Evolutionary conservation across 2,797 vertebrate species (phyloP), one percentile per base, ranked within the genome.

Genomic region (Galago senegalensis): DNA sequence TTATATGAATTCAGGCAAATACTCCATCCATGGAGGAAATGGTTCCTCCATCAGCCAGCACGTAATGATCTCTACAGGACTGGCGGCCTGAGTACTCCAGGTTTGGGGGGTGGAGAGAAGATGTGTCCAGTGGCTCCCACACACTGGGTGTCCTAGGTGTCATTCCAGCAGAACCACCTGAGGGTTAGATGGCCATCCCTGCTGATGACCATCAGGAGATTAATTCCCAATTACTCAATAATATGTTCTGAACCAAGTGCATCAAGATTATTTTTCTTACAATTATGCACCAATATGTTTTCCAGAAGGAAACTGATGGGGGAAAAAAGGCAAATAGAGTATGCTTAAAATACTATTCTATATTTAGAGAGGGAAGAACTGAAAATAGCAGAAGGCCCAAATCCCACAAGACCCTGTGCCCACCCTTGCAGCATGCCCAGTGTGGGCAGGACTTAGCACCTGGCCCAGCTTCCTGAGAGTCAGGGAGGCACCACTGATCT

Each of bases 251-350:
- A 49, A 76, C 72, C 60, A 79, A 70, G n/a, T 70, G 56, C 86
- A 46, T n/a, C 20, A 61, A 81, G 40, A 70, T 81, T 81, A 65
- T 84, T 72, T 88, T 92, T 89, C 67, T 76, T 61, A 79, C 34
- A 34, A 58, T 80, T 89, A 90, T 90, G 37, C n/a, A 76, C 69
- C 97, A 61, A 69, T 89, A 27, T 43, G 53, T 37, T 96, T 93
- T 80, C 75, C 37, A 94, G 69, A 89, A 92, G 72, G 56, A 75
- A 83, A 93, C 53, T 92, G 73, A 72, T 77, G 56, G 61, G 56
- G 61, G 7, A 60, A 70, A 87, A 89, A 87, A 79, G 46, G 60
- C 25, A 94, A 69, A 84, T 58, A 77, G 13, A n/a, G 58, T 76
- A 63, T 65, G 40, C 34, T 70, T 79, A 85, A 93, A 95, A 82